phyloP scores from a whole-genome alignment of 2,797 vertebrate species.

The Helarctos malayanus region DNA sequence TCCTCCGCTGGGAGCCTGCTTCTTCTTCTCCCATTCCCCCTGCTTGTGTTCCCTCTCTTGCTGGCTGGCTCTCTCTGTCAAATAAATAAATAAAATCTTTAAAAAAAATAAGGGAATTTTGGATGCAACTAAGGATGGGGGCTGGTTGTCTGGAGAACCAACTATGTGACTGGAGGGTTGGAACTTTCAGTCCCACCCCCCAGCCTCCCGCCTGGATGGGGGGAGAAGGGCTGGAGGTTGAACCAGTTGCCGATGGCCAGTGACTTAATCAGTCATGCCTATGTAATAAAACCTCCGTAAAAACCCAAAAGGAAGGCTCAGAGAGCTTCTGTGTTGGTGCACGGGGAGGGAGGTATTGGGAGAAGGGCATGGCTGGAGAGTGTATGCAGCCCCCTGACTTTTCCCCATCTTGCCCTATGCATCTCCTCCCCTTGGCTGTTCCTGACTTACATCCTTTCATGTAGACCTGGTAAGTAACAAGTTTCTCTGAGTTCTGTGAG shows the following conservation, averaged over 20 bases:
- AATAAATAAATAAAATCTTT: too few species aligned
- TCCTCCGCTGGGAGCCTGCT: too few species aligned
- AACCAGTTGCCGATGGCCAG: not conserved
- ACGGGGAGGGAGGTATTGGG: not conserved
- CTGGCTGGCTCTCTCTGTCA: too few species aligned
- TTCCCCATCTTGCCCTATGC: not conserved
- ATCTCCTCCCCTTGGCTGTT: not conserved
- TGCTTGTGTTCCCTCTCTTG: too few species aligned
- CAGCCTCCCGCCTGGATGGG: not conserved
- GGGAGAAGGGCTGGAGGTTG: not conserved
- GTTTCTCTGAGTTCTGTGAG: not conserved
- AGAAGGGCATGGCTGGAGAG: fast-evolving
- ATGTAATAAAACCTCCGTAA: not conserved
- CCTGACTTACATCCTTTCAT: not conserved
- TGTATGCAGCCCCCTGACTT: not conserved
- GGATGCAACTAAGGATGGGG: not conserved
- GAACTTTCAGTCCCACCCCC: not conserved
- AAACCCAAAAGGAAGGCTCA: not conserved
- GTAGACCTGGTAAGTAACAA: not conserved
- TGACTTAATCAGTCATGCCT: not conserved
- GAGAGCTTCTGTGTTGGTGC: not conserved
- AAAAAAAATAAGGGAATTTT: not conserved
- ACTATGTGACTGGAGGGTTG: not conserved
- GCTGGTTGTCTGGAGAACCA: not conserved
- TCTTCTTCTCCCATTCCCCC: too few species aligned